These are phyloP conservation scores for Morinoia aosen DNA, from an alignment of 2,888 invertebrate species.

Conservation along the genomic window DNA sequence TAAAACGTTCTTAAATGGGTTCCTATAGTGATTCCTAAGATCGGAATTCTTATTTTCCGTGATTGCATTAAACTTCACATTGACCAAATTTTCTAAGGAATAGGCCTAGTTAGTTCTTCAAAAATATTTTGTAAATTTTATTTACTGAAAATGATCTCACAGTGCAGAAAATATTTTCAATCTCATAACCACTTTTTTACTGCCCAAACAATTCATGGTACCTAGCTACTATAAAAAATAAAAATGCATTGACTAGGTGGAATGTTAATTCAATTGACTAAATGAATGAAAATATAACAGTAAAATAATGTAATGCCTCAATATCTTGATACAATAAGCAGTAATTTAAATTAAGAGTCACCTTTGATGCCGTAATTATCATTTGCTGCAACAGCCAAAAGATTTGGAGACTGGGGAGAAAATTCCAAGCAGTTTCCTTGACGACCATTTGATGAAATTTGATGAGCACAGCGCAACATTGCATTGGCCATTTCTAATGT, in stretches of 20 bases:
- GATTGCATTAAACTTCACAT: too few relatives aligned
- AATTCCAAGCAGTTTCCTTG: neutral
- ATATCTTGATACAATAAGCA: neutral
- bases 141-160: too few relatives aligned
- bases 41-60: too few relatives aligned
- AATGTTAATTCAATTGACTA: too few relatives aligned
- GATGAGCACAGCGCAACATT: neutral
- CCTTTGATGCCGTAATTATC: slow-evolving; percentile 28
- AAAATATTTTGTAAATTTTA: too few relatives aligned
- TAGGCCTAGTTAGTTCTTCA: too few relatives aligned
- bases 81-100: too few relatives aligned
- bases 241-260: neutral
- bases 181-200: neutral
- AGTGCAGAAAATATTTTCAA: neutral
- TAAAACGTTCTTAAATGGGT: too few relatives aligned
- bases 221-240: neutral
- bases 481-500: neutral
- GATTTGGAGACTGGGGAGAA: neutral
- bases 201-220: neutral
- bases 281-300: too few relatives aligned
- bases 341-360: neutral
- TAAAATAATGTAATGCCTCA: neutral
- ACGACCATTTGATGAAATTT: neutral
- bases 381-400: neutral
- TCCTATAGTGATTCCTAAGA: too few relatives aligned